Evolutionary conservation across 1,140 invertebrate species (phyloP).

Genomic region (Phymastichus coffea): DNA sequence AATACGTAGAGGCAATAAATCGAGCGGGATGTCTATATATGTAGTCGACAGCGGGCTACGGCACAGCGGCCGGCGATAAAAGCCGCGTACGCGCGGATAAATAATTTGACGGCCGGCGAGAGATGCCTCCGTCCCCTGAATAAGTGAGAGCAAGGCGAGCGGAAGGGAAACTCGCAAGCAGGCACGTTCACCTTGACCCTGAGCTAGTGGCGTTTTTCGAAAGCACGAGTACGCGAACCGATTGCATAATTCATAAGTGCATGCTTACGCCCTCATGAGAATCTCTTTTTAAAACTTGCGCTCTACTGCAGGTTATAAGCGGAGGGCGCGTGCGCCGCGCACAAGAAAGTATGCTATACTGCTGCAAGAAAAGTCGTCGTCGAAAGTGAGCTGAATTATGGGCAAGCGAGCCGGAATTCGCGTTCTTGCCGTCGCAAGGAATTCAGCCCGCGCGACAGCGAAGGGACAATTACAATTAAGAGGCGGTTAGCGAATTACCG

Average conservation of each 20-base stretch:
- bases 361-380: too few species aligned
- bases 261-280: background rate
- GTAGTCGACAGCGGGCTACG: too few species aligned
- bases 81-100: too few species aligned
- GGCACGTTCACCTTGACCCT: constrained; percentile 19
- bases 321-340: constrained; percentile 7
- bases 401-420: constrained; percentile 52
- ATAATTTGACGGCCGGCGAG: background rate
- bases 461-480: constrained; percentile 58
- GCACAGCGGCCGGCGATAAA: too few species aligned
- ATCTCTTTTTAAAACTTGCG: too few species aligned
- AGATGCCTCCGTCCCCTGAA: too few species aligned
- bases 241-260: constrained; percentile 20
- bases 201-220: too few species aligned
- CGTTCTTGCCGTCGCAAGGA: constrained; percentile 49
- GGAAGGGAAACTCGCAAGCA: background rate
- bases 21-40: too few species aligned
- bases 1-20: too few species aligned
- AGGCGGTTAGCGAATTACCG: constrained; percentile 55
- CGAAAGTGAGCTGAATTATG: constrained; percentile 54
- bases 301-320: too few species aligned
- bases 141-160: background rate
- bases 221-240: background rate
- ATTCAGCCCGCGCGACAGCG: too few species aligned
- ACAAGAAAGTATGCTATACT: constrained; percentile 31